Conservation (phyloP, 2,888 invertebrate genomes). For the Cheilosia vernalis region DNA sequence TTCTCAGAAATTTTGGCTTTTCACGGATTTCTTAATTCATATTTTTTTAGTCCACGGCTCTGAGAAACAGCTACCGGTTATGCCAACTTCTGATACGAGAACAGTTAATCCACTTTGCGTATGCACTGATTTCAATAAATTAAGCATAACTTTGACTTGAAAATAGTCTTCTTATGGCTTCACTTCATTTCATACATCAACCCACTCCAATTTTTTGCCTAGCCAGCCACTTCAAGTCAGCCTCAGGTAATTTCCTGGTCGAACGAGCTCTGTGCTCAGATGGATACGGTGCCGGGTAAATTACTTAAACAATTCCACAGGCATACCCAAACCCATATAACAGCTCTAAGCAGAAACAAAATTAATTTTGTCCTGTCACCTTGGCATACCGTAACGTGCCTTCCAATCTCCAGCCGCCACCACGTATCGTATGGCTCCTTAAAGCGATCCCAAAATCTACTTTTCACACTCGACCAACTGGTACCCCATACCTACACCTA, state of each 20-base stretch:
- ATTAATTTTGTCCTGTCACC: constrained; percentile 69
- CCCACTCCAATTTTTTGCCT: neutral
- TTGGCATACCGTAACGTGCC: constrained; percentile 43
- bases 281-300: constrained; percentile 61
- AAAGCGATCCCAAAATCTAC: constrained; percentile 52
- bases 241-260: constrained; percentile 61
- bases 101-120: no score
- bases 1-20: no score
- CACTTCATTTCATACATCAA: no score
- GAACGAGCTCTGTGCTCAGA: constrained; percentile 22
- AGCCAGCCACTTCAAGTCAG: constrained; percentile 27
- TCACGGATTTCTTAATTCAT: no score
- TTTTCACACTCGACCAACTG: constrained; percentile 65
- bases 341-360: constrained; percentile 52
- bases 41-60: no score
- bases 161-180: no score
- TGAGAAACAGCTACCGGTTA: no score
- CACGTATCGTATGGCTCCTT: constrained; percentile 2
- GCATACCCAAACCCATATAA: neutral
- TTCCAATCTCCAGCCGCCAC: neutral
- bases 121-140: no score
- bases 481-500: neutral
- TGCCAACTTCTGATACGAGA: no score
- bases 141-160: no score
- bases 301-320: constrained; percentile 57